Base-by-base conservation (phyloP, 1,140 invertebrate species). In the Zophobas morio region DNA sequence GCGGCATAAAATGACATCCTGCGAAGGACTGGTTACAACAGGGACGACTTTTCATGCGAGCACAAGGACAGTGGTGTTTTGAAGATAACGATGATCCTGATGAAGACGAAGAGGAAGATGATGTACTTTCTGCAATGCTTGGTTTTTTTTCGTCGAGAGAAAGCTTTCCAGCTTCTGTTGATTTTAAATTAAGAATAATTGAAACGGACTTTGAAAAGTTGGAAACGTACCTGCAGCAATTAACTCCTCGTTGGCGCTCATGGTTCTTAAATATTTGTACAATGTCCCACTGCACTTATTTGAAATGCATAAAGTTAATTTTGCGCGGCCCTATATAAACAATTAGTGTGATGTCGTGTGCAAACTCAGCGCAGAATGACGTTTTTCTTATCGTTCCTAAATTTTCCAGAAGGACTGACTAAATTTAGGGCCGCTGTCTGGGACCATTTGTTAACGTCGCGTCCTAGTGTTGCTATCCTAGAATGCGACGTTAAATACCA, bases 301-400 rank as follows among this genome's bases (percentile, higher is more conserved):
- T 6, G 42, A 66, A 66, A 40, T 66, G n/a, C 20, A n/a, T 51
- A 4, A 51, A 51, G n/a, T 4, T 20, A 51, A 4, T 42, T 66
- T 46, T 2, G 39, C 39, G 39, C 60, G 8, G 39, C 32, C 42
- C 39, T 63, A 40, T 66, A 66, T 66, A 66, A n/a, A 66, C 20
- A 66, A 37, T 2, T 6, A 20, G 20, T 20, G 20, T 40, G 33
- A 39, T 2, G 57, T 36, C 35, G 37, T 66, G 60, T 66, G 60
- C 20, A 66, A 63, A 63, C 37, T 20, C 4, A 20, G 42, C 37
- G 6, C 35, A 63, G 42, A 63, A 66, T 66, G 60, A 66, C 60
- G 60, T 47, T 47, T n/a, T 42, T 42, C n/a, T 66, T 66, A 66
- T 40, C 39, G 40, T 32, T 42, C 37, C 40, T 66, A 66, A 66